These are phyloP conservation scores for Thysanoteuthis rhombus DNA, from an alignment of 2,888 invertebrate genomes.

Conservation along the genomic window DNA sequence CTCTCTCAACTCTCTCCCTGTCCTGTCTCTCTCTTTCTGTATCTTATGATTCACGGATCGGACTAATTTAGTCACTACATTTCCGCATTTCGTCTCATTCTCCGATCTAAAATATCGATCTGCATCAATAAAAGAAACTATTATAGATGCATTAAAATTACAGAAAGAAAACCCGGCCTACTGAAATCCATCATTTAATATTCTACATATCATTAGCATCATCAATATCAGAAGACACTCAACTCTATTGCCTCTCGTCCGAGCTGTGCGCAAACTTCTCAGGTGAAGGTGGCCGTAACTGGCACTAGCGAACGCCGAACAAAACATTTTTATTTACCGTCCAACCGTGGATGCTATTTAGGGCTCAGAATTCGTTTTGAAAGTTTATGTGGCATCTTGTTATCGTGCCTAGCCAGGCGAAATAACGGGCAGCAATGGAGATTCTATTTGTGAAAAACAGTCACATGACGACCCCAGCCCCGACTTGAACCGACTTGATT, in stretches of 20 bases:
- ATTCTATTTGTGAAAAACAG: not conserved
- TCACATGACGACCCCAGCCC: not conserved
- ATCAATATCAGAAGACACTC: not conserved
- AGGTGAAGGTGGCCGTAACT: not conserved
- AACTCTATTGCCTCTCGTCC: not conserved
- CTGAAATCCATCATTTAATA: too few species aligned
- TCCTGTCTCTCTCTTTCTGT: too few species aligned
- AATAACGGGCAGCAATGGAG: not conserved
- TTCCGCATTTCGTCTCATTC: too few species aligned
- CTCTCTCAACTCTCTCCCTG: too few species aligned
- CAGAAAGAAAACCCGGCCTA: too few species aligned
- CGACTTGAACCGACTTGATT: not conserved
- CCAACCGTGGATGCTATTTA: not conserved
- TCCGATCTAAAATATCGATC: too few species aligned
- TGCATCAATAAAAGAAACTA: too few species aligned
- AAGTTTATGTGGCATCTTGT: not conserved
- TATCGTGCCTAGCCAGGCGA: not conserved
- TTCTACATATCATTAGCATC: too few species aligned
- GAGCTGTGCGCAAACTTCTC: not conserved
- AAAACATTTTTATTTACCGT: not conserved
- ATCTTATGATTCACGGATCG: too few species aligned
- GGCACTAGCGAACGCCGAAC: not conserved
- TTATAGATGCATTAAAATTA: too few species aligned
- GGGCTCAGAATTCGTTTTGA: constrained; percentile 12
- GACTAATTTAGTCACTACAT: too few species aligned